Base-by-base conservation (phyloP, 2,797 vertebrate genomes). In the Anguilla pacifica region DNA sequence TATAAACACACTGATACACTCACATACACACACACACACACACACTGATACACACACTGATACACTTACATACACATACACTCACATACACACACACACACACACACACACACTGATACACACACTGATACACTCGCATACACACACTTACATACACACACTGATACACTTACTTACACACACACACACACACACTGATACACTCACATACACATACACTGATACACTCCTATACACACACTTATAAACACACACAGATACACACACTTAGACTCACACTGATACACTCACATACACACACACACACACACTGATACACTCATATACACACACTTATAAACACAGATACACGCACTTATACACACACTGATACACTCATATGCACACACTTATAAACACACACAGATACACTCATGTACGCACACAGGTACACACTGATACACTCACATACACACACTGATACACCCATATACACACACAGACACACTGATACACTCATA, bases 21-120 rank as follows among this genome's bases (percentile, higher is more conserved):
- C 4, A 57, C n/a, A 84, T 6, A 35, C 51, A 57, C 25, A 57
- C 46, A 35, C 46, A 53, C 0, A 28, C 3, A 55, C 22, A 55
- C 46, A 25, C 25, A 84, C 19, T n/a, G n/a, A 31, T 86, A 89
- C 90, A 88, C 86, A 86, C 82, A 49, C 86, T 77, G 51, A 53
- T 90, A 91, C 90, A 89, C 89, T 89, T 53, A 43, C 55, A 82
- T 25, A 84, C 51, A n/a, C n/a, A n/a, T n/a, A 89, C 89, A 89
- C 57, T 11, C 59, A 83, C 43, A 46, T 15, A 43, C 53, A 43
- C 84, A 46, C 35, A n/a, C n/a, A n/a, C n/a, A 55, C 35, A 67
- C 31, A 25, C 35, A n/a, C n/a, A n/a, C n/a, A n/a, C n/a, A n/a
- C n/a, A n/a, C n/a, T n/a, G n/a, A 46, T n/a, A 90, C 85, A 46